Conservation (phyloP, 1,140 invertebrate species). For the Drosophila tsacasi region DNA sequence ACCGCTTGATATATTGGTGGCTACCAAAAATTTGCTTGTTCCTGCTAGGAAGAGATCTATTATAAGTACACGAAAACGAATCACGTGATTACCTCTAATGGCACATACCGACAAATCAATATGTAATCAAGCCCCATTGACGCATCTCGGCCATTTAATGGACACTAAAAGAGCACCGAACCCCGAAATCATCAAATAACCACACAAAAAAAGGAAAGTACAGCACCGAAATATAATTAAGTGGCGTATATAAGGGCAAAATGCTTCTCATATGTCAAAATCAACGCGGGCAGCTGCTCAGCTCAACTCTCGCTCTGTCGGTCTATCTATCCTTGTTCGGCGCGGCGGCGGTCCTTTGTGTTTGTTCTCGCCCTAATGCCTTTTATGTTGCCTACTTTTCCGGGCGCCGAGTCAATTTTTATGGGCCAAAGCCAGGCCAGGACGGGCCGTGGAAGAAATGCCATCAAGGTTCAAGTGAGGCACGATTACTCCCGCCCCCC, state of each 20-base stretch:
- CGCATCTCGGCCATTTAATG: constrained; percentile 36
- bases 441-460: constrained; percentile 24
- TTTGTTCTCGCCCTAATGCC: constrained; percentile 42
- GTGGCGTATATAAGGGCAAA: constrained; percentile 35
- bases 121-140: constrained; percentile 38
- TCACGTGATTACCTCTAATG: constrained; percentile 32
- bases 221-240: constrained; percentile 63
- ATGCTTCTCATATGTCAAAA: constrained; percentile 75
- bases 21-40: not conserved
- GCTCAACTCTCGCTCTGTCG: not conserved
- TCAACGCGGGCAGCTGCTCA: constrained; percentile 67
- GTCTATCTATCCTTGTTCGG: constrained; percentile 19
- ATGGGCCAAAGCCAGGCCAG: constrained; percentile 44
- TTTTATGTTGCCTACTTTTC: constrained; percentile 61
- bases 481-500: constrained; percentile 25
- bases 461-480: constrained; percentile 57
- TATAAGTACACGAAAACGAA: constrained; percentile 21
- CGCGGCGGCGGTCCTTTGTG: constrained; percentile 33
- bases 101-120: constrained; percentile 29
- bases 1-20: not conserved
- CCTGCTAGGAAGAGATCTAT: not conserved
- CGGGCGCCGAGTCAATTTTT: constrained; percentile 54
- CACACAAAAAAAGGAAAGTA: constrained; percentile 12
- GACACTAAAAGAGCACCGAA: constrained; percentile 22
- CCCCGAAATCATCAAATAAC: constrained; percentile 28